phyloP scores from a whole-genome alignment of 1,140 invertebrate species.

The Zaprionus tsacasi region DNA sequence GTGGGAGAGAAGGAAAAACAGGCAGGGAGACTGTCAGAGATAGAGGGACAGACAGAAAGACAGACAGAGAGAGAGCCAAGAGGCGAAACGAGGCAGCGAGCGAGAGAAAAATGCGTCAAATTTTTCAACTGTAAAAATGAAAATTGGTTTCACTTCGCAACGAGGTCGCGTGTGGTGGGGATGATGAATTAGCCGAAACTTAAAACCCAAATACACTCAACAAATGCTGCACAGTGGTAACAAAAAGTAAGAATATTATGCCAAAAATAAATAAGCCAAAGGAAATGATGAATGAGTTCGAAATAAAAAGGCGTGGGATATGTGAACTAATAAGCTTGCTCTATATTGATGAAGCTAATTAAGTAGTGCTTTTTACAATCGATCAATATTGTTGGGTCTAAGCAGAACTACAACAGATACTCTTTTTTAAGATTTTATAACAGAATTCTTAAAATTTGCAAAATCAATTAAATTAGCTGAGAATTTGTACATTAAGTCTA shows the following conservation, averaged over 20 bases:
- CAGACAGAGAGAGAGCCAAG: background rate
- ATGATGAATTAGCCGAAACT: conserved; percentile 53
- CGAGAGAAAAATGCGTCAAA: conserved; percentile 45
- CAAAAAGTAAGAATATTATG: background rate
- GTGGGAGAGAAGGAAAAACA: background rate
- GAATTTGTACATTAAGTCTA: too few species aligned
- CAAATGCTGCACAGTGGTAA: conserved; percentile 38
- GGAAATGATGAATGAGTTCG: conserved; percentile 2
- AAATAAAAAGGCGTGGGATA: background rate
- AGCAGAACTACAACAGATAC: too few species aligned
- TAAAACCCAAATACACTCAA: conserved; percentile 36
- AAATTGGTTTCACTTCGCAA: conserved; percentile 39
- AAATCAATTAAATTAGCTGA: too few species aligned
- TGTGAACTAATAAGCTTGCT: background rate
- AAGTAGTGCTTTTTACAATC: background rate
- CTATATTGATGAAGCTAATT: background rate
- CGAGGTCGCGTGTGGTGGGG: conserved; percentile 4
- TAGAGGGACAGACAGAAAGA: background rate
- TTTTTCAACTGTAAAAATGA: conserved; percentile 62
- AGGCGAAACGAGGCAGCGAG: background rate
- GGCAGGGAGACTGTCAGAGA: background rate
- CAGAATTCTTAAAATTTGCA: too few species aligned
- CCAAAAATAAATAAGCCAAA: background rate
- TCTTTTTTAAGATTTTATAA: too few species aligned
- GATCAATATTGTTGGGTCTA: too few species aligned